Evolutionary conservation across 2,797 vertebrate genomes (phyloP).

Genomic region (Chelon auratus): DNA sequence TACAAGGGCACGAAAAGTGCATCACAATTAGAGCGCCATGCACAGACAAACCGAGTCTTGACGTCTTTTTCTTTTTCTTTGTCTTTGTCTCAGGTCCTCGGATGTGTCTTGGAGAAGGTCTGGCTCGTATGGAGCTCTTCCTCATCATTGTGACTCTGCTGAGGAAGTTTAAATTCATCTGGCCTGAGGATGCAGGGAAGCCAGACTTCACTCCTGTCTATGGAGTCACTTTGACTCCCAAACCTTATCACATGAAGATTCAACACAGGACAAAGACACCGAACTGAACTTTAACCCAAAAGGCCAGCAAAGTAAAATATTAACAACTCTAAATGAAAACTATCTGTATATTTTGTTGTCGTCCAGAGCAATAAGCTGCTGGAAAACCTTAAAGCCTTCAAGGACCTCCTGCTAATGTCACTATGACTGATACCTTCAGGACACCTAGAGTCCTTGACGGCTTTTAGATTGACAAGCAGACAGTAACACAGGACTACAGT

Average conservation of each 20-base stretch:
- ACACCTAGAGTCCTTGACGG: too few species aligned
- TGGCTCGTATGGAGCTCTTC: slow-evolving; percentile 86
- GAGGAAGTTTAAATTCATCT: slow-evolving; percentile 75
- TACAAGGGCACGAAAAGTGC: slow-evolving; percentile 39
- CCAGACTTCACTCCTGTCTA: slow-evolving; percentile 32
- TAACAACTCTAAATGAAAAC: too few species aligned
- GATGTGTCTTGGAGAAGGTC: slow-evolving; percentile 79
- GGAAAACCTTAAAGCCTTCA: too few species aligned
- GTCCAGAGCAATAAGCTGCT: too few species aligned
- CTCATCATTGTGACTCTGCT: slow-evolving; percentile 78
- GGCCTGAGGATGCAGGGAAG: slow-evolving; percentile 56
- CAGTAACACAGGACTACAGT: too few species aligned
- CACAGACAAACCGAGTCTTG: background rate
- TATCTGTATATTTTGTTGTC: too few species aligned
- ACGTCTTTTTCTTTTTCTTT: background rate
- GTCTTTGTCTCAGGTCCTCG: slow-evolving; percentile 68
- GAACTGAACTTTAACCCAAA: too few species aligned
- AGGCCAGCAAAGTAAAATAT: too few species aligned
- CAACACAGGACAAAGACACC: slow-evolving; percentile 35
- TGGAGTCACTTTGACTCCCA: slow-evolving; percentile 60
- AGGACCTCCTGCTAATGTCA: too few species aligned
- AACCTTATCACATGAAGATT: slow-evolving; percentile 61
- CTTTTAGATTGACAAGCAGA: too few species aligned
- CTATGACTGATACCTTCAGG: too few species aligned
- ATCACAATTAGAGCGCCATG: background rate